Base-by-base conservation (phyloP, 2,888 invertebrate species). In the Disparrhopalites patrizii region DNA sequence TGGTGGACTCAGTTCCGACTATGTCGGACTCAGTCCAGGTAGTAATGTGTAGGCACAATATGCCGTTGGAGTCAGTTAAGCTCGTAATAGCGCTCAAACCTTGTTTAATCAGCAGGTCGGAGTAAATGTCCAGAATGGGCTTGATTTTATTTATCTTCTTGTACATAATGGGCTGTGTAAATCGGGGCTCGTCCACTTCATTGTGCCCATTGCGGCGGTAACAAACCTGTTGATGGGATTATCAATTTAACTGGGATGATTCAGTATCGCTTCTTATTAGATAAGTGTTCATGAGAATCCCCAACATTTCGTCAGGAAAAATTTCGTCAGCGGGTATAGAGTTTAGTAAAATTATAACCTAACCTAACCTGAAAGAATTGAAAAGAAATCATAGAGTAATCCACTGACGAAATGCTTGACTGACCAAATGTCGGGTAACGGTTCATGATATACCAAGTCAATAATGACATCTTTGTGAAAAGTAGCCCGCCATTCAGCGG, bases 121-220 rank as follows among this genome's bases (percentile, higher is more conserved):
- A 86, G 79, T 95, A 96, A 75, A 89, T 87, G 69, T 93, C 90
- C 69, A 95, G 80, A 76, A 87, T 87, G 1, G 90, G 88, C 73
- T 87, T 87, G 28, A 88, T 91, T 67, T 89, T 86, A 73, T 85
- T 84, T 70, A 97, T 94, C 80, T 91, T 91, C 77, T 89, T 87
- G 84, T 97, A 97, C 96, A 97, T 96, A 62, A 94, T 86, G 0
- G 96, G 96, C 80, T 94, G 93, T 1, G 96, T 97, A 81, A 96
- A 96, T 93, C 93, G 94, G 1, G 96, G 96, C 80, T 97, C 95
- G 80, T 97, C 96, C 76, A 93, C 89, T 82, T 97, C 96, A 81
- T 97, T 97, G 85, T 97, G 96, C 0, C 96, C 96, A 80, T 92
- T 91, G 72, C 93, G 86, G 52, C 96, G 85, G 81, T 96, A 96